These are phyloP conservation scores for Oligia strigilis DNA, from an alignment of 2,888 invertebrate genomes.

Conservation along the genomic window DNA sequence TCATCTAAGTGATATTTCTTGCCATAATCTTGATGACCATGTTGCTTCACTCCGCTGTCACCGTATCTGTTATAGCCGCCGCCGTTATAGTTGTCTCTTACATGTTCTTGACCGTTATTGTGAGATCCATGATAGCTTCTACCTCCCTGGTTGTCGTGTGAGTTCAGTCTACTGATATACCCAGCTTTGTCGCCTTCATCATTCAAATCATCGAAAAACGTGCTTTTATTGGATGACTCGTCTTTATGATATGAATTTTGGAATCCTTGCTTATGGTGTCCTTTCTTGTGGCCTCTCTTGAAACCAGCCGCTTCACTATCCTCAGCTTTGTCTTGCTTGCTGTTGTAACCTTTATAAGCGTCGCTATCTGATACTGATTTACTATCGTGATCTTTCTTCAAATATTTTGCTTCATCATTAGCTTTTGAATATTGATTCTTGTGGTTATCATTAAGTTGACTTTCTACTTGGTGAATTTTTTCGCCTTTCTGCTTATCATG, in stretches of 20 bases:
- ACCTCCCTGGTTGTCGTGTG: constrained; percentile 84
- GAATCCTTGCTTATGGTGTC: constrained; percentile 93
- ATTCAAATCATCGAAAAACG: constrained; percentile 92
- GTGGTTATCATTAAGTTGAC: constrained; percentile 83
- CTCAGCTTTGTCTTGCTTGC: constrained; percentile 85
- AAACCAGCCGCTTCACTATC: constrained; percentile 83
- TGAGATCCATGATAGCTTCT: constrained; percentile 85
- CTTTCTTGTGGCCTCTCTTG: constrained; percentile 91
- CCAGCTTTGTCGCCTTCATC: constrained; percentile 87
- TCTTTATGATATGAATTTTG: constrained; percentile 93
- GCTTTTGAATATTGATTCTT: constrained; percentile 86
- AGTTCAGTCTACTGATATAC: constrained; percentile 84
- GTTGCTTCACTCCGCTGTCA: constrained; percentile 83
- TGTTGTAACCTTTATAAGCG: constrained; percentile 84
- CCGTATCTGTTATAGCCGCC: constrained; percentile 84
- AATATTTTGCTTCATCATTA: constrained; percentile 86
- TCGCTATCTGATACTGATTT: constrained; percentile 86
- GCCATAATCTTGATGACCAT: constrained; percentile 84
- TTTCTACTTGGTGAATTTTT: constrained; percentile 86
- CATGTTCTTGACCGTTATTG: constrained; percentile 84
- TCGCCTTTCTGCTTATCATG: constrained; percentile 87
- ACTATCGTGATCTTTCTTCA: constrained; percentile 86
- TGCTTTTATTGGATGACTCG: constrained; percentile 92
- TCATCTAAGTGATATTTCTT: constrained; percentile 88
- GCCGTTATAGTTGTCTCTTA: constrained; percentile 82